Percentiles rank a stretch among this genome's conserved stretches.
Conservation (phyloP, 2,113 vertebrate genomes). For the Mustelus asterias region DNA sequence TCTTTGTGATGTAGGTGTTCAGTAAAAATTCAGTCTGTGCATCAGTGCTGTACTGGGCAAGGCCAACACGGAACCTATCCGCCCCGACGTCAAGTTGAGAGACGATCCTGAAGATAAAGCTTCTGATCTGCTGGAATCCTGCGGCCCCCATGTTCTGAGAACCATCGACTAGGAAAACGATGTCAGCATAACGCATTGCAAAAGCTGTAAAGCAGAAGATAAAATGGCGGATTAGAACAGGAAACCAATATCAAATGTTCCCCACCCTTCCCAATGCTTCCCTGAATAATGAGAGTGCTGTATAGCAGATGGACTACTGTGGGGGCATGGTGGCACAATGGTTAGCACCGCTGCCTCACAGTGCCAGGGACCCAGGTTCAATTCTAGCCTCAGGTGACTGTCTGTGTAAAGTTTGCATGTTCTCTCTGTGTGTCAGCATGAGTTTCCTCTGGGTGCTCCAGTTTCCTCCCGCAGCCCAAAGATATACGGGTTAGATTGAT, state of each 20-base stretch:
- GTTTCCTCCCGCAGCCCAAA: too few species aligned
- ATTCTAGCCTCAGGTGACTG: too few species aligned
- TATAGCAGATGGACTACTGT: background rate
- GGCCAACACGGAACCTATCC: slow-evolving; percentile 56
- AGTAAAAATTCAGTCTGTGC: slow-evolving; percentile 60
- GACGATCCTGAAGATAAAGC: slow-evolving; percentile 46
- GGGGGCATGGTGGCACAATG: too few species aligned
- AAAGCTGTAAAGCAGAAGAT: slow-evolving; percentile 49
- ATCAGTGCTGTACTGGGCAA: slow-evolving; percentile 60
- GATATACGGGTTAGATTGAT: too few species aligned
- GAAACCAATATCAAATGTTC: too few species aligned
- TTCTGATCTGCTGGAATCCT: slow-evolving; percentile 49
- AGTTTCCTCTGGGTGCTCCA: too few species aligned
- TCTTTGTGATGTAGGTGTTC: slow-evolving; percentile 50
- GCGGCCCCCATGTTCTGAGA: slow-evolving; percentile 40
- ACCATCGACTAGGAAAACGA: slow-evolving; percentile 70
- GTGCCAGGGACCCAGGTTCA: too few species aligned
- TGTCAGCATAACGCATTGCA: slow-evolving; percentile 58
- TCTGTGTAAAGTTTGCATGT: too few species aligned
- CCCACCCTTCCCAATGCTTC: background rate
- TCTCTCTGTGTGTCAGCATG: too few species aligned
- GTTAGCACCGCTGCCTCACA: too few species aligned
- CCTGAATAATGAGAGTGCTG: background rate
- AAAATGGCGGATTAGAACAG: background rate
- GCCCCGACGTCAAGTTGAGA: slow-evolving; percentile 55